Conservation (phyloP, 2,113 vertebrate species). For the Uropsilus gracilis region DNA sequence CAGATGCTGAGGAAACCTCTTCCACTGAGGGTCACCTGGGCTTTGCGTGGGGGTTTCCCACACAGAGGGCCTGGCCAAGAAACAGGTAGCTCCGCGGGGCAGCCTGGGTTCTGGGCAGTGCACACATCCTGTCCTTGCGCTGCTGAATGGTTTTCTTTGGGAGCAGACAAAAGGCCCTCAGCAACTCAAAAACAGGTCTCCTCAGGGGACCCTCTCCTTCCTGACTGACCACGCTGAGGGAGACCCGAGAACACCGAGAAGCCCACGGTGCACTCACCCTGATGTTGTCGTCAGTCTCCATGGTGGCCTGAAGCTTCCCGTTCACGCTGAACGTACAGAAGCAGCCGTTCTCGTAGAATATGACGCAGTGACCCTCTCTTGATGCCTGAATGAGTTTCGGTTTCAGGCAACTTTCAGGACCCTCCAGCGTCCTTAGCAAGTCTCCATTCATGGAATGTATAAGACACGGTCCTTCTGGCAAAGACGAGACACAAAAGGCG, state of each 20-base stretch:
- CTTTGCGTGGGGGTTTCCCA: rapidly evolving
- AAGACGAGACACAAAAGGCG: slow-evolving; percentile 17
- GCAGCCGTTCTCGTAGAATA: slow-evolving; percentile 95
- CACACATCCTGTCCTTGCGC: rapidly evolving
- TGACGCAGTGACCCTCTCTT: slow-evolving; percentile 94
- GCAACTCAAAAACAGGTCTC: not conserved
- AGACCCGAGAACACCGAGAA: rapidly evolving
- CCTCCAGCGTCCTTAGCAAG: slow-evolving; percentile 94
- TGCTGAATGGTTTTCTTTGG: not conserved
- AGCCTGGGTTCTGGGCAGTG: not conserved
- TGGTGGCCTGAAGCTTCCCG: slow-evolving; percentile 92
- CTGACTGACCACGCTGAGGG: not conserved
- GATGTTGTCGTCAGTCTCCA: slow-evolving; percentile 93
- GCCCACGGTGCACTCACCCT: slow-evolving; percentile 86
- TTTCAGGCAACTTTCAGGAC: slow-evolving; percentile 87
- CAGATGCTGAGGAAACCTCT: not conserved
- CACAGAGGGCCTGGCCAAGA: not conserved
- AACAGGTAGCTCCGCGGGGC: rapidly evolving
- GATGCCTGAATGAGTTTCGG: slow-evolving; percentile 96
- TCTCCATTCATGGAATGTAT: slow-evolving; percentile 99
- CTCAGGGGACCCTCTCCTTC: not conserved
- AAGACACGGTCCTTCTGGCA: slow-evolving; percentile 97
- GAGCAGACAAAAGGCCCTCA: not conserved
- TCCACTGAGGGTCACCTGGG: rapidly evolving
- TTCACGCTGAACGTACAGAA: slow-evolving; percentile 97